Evolutionary conservation across 2,888 invertebrate genomes (phyloP).

Genomic region (Acrobeloides nanus): DNA sequence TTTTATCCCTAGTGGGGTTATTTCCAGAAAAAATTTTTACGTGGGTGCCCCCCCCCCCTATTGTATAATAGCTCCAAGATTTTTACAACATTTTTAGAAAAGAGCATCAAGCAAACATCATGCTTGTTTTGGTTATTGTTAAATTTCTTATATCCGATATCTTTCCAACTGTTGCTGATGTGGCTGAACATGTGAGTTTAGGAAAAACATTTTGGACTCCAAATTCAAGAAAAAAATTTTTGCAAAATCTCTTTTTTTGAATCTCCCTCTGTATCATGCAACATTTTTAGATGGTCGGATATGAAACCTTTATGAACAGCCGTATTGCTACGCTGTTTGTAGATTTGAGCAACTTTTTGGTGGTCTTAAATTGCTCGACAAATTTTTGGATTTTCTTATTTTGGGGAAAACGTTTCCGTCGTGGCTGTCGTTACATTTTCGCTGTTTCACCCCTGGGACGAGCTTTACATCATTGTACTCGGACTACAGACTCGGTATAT

Average conservation of each 20-base stretch:
- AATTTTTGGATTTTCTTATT: conserved; percentile 52
- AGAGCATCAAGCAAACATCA: conserved; percentile 49
- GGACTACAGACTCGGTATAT: no score
- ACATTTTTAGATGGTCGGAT: conserved; percentile 41
- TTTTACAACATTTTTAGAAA: no score
- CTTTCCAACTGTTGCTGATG: conserved; percentile 50
- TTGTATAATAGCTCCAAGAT: no score
- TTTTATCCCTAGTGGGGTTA: no score
- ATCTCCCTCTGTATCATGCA: not conserved
- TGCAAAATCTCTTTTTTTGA: not conserved
- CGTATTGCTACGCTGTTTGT: conserved; percentile 48
- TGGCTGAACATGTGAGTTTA: conserved; percentile 41
- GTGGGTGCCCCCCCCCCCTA: no score
- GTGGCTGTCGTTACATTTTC: no score
- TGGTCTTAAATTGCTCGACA: conserved; percentile 49
- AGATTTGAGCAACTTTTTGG: conserved; percentile 46
- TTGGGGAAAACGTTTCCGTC: conserved; percentile 49
- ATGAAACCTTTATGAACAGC: conserved; percentile 40
- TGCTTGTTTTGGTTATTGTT: conserved; percentile 48
- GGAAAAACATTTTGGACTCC: not conserved
- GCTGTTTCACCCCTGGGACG: no score
- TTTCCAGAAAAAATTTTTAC: no score
- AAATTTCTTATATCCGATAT: conserved; percentile 50
- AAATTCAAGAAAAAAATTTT: not conserved
- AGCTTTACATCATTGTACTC: no score